Base-by-base conservation (phyloP, 2,888 invertebrate genomes). In the Esperia sulphurella region DNA sequence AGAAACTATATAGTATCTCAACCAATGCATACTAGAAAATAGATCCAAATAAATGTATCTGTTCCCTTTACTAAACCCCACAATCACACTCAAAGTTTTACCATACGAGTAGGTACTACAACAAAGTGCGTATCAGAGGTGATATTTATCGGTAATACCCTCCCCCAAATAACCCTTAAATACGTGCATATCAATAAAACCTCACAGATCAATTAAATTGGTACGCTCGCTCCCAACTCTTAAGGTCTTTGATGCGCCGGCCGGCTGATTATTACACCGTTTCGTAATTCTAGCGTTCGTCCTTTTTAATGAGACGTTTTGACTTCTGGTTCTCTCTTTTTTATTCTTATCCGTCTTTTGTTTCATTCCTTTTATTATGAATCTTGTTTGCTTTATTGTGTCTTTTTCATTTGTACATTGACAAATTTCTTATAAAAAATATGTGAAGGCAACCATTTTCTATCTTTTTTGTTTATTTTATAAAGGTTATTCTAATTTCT, bases 251-350 rank as follows among this genome's bases (percentile, higher is more conserved):
- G 53, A 53, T 53, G 49, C 50, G 44, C 55, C 57, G 40, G 42
- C 45, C 49, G 37, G 38, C 33, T n/a, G 13, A 33, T 43, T 49
- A 49, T 63, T 58, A 68, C 61, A 66, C 61, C 52, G 51, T 56
- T 56, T 51, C 46, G 57, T 59, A 61, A 61, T 39, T 14, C 39
- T 6, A 14, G n/a, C 14, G n/a, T 35, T n/a, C n/a, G 35, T 35
- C 35, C 8, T 5, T 35, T 3, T 35, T 35, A 35, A 35, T 35
- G 3, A n/a, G n/a, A 21, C 5, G 21, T 3, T 3, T 21, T 21
- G 21, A 21, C 5, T 21, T 21, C 21, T n/a, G n/a, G n/a, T n/a
- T 21, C 21, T 21, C 21, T 21, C 3, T 21, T 3, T 21, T 21
- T 21, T 21, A 21, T 21, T 21, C 21, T 21, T 21, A 3, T 21